Evolutionary conservation across 2,888 invertebrate species (phyloP), one percentile per base, ranked within the genome.

Genomic region (Pammene fasciana): DNA sequence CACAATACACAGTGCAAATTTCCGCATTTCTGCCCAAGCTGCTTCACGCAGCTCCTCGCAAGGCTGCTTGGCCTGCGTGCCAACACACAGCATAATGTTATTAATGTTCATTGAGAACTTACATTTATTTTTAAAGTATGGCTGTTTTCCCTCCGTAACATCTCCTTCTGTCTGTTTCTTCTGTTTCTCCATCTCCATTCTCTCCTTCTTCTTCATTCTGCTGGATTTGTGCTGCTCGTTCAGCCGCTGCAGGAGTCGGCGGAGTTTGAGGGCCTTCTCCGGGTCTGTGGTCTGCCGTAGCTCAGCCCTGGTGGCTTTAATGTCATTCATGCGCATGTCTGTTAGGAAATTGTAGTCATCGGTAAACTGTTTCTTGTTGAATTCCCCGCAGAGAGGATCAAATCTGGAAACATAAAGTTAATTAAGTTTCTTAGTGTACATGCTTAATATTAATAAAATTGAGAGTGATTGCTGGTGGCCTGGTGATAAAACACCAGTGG

Each of bases 321-420:
- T 94, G 83, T 98, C 98, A 71, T 95, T 94, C 65, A 94, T 87
- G 16, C 95, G 94, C 1, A 97, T 88, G 36, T 96, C 94, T 14
- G 93, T 93, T 0, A 98, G 79, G 84, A 98, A 98, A 72, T 94
- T 93, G 79, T 97, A 98, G 78, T 97, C 94, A 67, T 94, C 93
- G 67, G 95, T 94, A 82, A 98, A 98, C 34, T 93, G 90, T 76
- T 95, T 94, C 65, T 95, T 94, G 81, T 97, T 94, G 84, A 95
- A 98, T 57, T 94, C 93, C 4, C 98, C 98, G 77, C 97, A 97
- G 0, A 96, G 92, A 26, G 95, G 95, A 82, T 98, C 98, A 90
- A 98, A 98, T 74, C 98, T 94, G 78, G 1, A 83, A 41, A 56
- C 11, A 50, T n/a, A 48, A 14, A 0, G 16, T 16, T 14, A 46